phyloP scores from a whole-genome alignment of 1,140 invertebrate species.

The Lepidurus packardi region DNA sequence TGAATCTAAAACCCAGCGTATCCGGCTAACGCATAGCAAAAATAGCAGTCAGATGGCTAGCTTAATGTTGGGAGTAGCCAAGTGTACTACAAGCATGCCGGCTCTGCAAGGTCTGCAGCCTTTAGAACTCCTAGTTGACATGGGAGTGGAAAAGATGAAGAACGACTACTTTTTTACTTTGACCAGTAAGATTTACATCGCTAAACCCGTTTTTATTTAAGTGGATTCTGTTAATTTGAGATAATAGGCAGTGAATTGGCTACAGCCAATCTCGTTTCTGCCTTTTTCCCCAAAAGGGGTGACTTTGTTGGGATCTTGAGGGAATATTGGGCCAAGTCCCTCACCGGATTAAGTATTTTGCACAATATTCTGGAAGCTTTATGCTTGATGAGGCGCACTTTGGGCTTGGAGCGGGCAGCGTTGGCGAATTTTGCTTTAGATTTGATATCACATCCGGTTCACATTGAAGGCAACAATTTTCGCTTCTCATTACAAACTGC shows the following conservation, averaged over 20 bases:
- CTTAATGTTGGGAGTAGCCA: conserved; percentile 28
- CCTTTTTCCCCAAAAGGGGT: conserved; percentile 27
- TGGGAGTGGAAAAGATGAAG: conserved; percentile 38
- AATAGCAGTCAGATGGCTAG: background rate
- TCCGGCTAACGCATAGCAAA: background rate
- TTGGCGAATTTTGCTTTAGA: background rate
- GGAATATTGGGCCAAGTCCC: background rate
- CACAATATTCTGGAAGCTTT: conserved; percentile 15
- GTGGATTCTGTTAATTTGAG: background rate
- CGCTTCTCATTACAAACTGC: background rate
- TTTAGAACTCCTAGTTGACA: conserved; percentile 36
- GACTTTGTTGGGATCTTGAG: background rate
- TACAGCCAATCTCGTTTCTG: conserved; percentile 8
- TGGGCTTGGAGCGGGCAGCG: background rate
- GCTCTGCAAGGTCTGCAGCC: conserved; percentile 33
- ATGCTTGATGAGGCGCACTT: background rate
- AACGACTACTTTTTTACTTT: conserved; percentile 37
- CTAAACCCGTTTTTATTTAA: background rate
- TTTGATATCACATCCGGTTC: background rate
- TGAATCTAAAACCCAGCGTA: conserved; percentile 1
- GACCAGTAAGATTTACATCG: conserved; percentile 27
- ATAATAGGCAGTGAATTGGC: conserved; percentile 20
- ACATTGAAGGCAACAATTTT: background rate
- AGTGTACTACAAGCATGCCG: conserved; percentile 29
- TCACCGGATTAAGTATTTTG: background rate